phyloP scores from a whole-genome alignment of 2,888 invertebrate genomes.

The Cantharis lateralis region DNA sequence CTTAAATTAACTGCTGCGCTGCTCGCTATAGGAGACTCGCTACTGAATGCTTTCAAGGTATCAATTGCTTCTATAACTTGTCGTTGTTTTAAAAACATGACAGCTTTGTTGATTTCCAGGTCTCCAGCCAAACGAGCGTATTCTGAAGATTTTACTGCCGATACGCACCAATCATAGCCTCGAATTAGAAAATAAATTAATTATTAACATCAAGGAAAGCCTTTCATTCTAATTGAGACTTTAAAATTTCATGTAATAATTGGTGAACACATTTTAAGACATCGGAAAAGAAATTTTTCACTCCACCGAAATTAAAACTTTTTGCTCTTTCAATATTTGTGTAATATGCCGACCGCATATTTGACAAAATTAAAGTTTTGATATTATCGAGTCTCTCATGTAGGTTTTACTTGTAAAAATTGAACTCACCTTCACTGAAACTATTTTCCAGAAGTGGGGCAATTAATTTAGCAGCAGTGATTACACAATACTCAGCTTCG shows the following conservation, averaged over 20 bases:
- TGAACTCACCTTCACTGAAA: conserved; percentile 70
- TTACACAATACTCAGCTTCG: conserved; percentile 80
- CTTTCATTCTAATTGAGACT: no score
- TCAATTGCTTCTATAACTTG: conserved; percentile 81
- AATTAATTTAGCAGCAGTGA: conserved; percentile 87
- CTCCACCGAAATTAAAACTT: no score
- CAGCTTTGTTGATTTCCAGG: conserved; percentile 88
- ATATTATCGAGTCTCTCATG: no score
- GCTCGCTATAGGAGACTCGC: conserved; percentile 81
- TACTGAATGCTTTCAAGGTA: conserved; percentile 83
- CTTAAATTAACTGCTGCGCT: conserved; percentile 85
- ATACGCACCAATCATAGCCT: conserved; percentile 86
- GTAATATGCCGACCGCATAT: no score
- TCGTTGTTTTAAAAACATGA: conserved; percentile 81
- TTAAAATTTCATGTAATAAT: no score
- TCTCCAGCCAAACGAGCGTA: conserved; percentile 82
- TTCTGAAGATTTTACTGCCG: conserved; percentile 88
- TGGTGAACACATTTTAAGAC: no score
- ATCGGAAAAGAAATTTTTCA: no score
- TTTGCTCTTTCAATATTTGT: no score
- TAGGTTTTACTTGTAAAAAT: no score
- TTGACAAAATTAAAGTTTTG: background rate
- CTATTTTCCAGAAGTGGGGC: conserved; percentile 79
- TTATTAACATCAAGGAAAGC: no score
- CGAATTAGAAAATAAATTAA: conserved; percentile 15